These are phyloP conservation scores for Darevskia nairensis DNA, from an alignment of 2,797 vertebrate species.

Conservation along the genomic window DNA sequence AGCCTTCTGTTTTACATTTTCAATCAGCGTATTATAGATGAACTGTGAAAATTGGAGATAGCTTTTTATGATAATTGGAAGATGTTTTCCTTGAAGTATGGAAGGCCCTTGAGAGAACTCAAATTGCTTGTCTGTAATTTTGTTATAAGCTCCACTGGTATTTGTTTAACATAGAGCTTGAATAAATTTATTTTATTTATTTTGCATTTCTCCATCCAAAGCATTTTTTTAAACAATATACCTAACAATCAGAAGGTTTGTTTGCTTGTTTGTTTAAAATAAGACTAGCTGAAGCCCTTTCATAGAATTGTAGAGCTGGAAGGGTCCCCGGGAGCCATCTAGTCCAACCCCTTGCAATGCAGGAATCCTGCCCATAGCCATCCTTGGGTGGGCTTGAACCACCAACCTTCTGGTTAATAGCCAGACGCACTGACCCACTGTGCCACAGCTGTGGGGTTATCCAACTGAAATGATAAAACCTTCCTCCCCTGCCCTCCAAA, in stretches of 20 bases:
- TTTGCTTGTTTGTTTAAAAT: slow-evolving; percentile 37
- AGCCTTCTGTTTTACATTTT: slow-evolving; percentile 74
- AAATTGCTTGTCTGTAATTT: slow-evolving; percentile 79
- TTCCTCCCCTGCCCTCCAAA: too few species aligned
- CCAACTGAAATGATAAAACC: not conserved
- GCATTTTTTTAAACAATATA: slow-evolving; percentile 3
- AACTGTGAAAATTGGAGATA: slow-evolving; percentile 79
- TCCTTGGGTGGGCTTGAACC: too few species aligned
- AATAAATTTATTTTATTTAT: slow-evolving; percentile 62
- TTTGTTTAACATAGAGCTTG: slow-evolving; percentile 75
- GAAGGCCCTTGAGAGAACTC: slow-evolving; percentile 73
- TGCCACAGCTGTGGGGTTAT: too few species aligned
- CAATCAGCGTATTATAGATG: slow-evolving; percentile 77
- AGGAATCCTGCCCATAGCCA: too few species aligned
- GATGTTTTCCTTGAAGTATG: slow-evolving; percentile 77
- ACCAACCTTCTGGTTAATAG: too few species aligned
- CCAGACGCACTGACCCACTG: too few species aligned
- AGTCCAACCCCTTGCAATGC: too few species aligned
- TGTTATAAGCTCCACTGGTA: slow-evolving; percentile 74
- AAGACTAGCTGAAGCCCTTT: not conserved
- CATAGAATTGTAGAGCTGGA: too few species aligned
- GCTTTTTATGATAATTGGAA: slow-evolving; percentile 81
- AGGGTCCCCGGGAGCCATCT: too few species aligned
- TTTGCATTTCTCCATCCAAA: slow-evolving; percentile 48
- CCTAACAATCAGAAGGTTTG: slow-evolving; percentile 25